A percentile compares a stretch with the other conserved stretches of the same genome.
phyloP scores from a whole-genome alignment of 2,797 vertebrate genomes.

The Gymnocypris eckloni region DNA sequence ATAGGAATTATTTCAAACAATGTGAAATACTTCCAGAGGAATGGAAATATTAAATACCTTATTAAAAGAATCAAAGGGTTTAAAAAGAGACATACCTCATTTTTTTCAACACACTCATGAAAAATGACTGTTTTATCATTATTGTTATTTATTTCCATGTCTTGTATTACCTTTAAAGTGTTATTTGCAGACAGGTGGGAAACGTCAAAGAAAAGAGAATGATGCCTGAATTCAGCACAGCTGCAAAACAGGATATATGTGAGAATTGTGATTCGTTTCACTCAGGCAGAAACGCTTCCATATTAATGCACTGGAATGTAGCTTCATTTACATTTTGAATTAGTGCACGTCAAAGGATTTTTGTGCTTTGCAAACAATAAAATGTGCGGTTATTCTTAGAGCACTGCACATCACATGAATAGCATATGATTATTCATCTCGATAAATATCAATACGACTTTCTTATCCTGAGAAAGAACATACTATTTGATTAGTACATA shows the following conservation, averaged over 20 bases:
- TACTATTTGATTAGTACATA: conserved; percentile 34
- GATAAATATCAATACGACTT: conserved; percentile 36
- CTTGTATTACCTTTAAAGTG: background rate
- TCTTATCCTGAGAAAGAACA: conserved; percentile 47
- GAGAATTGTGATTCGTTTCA: background rate
- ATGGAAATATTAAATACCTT: conserved; percentile 5
- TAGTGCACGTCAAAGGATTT: conserved; percentile 30
- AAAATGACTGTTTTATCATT: background rate
- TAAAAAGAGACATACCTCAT: background rate
- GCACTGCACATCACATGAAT: conserved; percentile 28
- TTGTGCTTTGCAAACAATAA: conserved; percentile 45
- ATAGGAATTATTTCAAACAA: conserved; percentile 6
- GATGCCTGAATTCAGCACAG: conserved; percentile 48
- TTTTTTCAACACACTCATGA: background rate
- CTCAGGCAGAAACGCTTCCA: background rate
- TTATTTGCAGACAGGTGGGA: conserved; percentile 4
- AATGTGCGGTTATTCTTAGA: conserved; percentile 6
- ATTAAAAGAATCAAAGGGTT: background rate
- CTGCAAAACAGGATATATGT: conserved; percentile 32
- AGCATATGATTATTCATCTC: conserved; percentile 13
- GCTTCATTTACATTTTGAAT: conserved; percentile 24
- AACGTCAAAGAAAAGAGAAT: conserved; percentile 11
- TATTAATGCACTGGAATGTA: conserved; percentile 38
- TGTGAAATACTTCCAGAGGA: background rate
- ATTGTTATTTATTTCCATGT: background rate